Base-by-base conservation (phyloP, 2,797 vertebrate genomes). In the Alauda arvensis region DNA sequence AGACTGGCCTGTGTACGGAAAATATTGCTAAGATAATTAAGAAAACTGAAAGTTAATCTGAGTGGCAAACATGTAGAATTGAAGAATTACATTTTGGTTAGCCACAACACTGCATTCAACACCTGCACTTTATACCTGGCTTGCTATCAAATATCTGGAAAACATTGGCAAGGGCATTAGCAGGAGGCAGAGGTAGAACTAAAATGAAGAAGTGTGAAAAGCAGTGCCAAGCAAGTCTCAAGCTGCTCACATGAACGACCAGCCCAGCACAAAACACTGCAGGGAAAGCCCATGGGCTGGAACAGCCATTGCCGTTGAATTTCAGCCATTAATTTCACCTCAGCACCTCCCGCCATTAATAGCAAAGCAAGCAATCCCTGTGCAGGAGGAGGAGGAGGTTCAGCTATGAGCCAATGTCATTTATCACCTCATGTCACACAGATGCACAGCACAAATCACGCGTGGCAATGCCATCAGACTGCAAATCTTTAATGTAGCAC, bases 371-470 rank as follows among this genome's bases (percentile, higher is more conserved):
- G n/a, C 14, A 68, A 43, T 26, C 2, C 52, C 18, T 16, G 12
- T 0, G 0, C 3, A 26, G 48, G 33, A 46, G 60, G 18, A 45
- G 18, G 20, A 45, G 18, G 15, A 76, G 14, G 17, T 18, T 45
- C 34, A 85, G 9, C 19, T 14, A 29, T 0, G 1, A 67, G 45
- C 18, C 33, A 29, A 24, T n/a, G 18, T 10, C 5, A 2, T 65
- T 66, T 48, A 25, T 43, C 28, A 24, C 11, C 14, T 55, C 25
- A 3, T 1, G 6, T 12, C 17, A 7, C 23, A 26, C 1, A 2
- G 4, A 14, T 26, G 31, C n/a, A 21, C 5, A 33, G 26, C 49
- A 71, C 1, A 3, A 60, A 23, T 21, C 12, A 20, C 18, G 21
- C 28, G 8, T 1, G 3, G 10, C 31, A 70, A 43, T 12, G 8